Conservation (phyloP, 2,113 vertebrate genomes). For the Polypterus senegalus region DNA sequence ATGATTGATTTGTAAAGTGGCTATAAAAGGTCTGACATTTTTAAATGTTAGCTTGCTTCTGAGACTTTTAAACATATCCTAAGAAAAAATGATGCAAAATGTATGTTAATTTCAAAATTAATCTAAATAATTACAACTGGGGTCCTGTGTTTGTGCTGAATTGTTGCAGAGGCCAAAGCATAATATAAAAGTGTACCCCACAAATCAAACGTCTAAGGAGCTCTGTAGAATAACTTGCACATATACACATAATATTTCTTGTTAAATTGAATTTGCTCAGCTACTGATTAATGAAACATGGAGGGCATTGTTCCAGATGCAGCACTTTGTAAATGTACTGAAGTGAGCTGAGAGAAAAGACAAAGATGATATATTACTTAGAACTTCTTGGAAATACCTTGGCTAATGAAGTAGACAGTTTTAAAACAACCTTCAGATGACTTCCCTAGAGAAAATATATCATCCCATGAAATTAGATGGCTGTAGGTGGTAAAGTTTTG, state of each 20-base stretch:
- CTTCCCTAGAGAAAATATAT: neutral
- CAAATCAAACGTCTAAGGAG: too few species aligned
- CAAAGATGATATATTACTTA: neutral
- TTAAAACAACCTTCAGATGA: conserved; percentile 7
- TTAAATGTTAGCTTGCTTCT: too few species aligned
- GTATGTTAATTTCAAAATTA: too few species aligned
- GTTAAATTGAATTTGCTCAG: conserved; percentile 1
- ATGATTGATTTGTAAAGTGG: too few species aligned
- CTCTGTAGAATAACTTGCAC: neutral
- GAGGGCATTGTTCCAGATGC: neutral
- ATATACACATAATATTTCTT: neutral
- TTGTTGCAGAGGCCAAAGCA: too few species aligned
- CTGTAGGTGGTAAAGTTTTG: too few species aligned
- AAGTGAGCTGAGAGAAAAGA: neutral
- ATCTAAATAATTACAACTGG: too few species aligned
- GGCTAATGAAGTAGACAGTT: neutral
- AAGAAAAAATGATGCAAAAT: too few species aligned
- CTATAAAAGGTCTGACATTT: too few species aligned
- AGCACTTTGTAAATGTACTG: neutral
- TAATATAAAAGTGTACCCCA: too few species aligned
- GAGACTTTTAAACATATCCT: too few species aligned
- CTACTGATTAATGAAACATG: neutral
- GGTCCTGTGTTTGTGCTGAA: too few species aligned
- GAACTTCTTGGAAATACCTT: neutral
- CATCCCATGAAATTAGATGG: neutral